Evolutionary conservation across 2,888 invertebrate species (phyloP), one percentile per base, ranked within the genome.

Genomic region (Enoplolaimus lenunculus): DNA sequence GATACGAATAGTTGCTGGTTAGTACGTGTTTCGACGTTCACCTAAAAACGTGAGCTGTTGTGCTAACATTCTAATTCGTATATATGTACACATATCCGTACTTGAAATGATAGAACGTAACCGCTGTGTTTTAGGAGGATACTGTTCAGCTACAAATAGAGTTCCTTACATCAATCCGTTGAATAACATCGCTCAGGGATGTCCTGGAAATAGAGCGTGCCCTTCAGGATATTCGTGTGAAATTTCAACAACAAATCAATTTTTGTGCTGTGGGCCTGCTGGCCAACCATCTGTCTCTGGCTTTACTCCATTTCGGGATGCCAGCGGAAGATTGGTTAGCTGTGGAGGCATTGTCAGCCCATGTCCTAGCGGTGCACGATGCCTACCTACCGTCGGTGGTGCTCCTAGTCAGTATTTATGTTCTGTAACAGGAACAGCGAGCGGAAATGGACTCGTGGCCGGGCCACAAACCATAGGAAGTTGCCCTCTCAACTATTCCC

Each of bases 61-160:
- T n/a, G n/a, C n/a, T n/a, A n/a, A n/a, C n/a, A n/a, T n/a, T n/a
- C n/a, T n/a, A n/a, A n/a, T n/a, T n/a, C n/a, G n/a, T n/a, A n/a
- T n/a, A n/a, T n/a, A n/a, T n/a, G n/a, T n/a, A n/a, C n/a, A n/a
- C n/a, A n/a, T n/a, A n/a, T n/a, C n/a, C n/a, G n/a, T n/a, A n/a
- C n/a, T n/a, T n/a, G n/a, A n/a, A n/a, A n/a, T n/a, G n/a, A n/a
- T n/a, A n/a, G n/a, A n/a, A n/a, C n/a, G n/a, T n/a, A n/a, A n/a
- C n/a, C n/a, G n/a, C n/a, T n/a, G n/a, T n/a, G n/a, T n/a, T 62
- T 62, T 33, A 62, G 64, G 64, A 7, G 64, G 64, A 29, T 62
- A 62, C 64, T 62, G 64, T n/a, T 33, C 64, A 29, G 26, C 7
- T 33, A 62, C 16, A 16, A 29, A 62, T 16, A n/a, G n/a, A n/a